Evolutionary conservation across 30 jellyfish, hydroid and myxozoan genomes (phyloP), one percentile per base, ranked within the genome.

Genomic region (Haliclystus octoradiatus): DNA sequence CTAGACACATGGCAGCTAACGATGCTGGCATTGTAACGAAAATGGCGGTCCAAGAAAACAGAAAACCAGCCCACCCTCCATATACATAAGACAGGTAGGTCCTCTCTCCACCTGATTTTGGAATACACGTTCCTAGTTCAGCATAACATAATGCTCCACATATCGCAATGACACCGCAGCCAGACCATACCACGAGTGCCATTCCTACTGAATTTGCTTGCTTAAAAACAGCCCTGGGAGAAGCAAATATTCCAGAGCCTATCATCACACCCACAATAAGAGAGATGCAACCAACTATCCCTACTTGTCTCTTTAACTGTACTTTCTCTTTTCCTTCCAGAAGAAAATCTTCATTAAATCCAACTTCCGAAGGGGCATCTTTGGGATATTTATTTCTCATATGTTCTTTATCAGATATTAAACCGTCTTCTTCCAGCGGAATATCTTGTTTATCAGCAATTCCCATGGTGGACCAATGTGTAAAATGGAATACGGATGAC

Each of bases 191-290:
- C 50, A 82, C 47, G 29, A 91, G 72, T 2, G 85, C 46, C 95
- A 78, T 78, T 47, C 99, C 99, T 3, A 74, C 93, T 13, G 96
- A 83, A 2, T 93, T 94, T 14, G 94, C 83, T 14, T 75, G 72
- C 27, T 69, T 76, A 72, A 65, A 77, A 31, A 91, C 95, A 31
- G 66, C 79, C 3, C 66, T 22, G 50, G 95, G 94, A 1, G 99
- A 82, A 28, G 95, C 95, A 72, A 77, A 91, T 29, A 91, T 91
- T n/a, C 99, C 99, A 49, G 90, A 79, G 25, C 99, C 99, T 22
- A 91, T 91, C 95, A 91, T 91, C 24, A 78, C 94, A 9, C 99
- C 99, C 52, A 91, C 94, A 53, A 91, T 94, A 14, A 91, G 81
- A 14, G 99, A 91, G 63, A 82, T 65, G 61, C 95, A 70, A 0